phyloP scores from a whole-genome alignment of 2,797 vertebrate species.

The Fistularia tabacaria region DNA sequence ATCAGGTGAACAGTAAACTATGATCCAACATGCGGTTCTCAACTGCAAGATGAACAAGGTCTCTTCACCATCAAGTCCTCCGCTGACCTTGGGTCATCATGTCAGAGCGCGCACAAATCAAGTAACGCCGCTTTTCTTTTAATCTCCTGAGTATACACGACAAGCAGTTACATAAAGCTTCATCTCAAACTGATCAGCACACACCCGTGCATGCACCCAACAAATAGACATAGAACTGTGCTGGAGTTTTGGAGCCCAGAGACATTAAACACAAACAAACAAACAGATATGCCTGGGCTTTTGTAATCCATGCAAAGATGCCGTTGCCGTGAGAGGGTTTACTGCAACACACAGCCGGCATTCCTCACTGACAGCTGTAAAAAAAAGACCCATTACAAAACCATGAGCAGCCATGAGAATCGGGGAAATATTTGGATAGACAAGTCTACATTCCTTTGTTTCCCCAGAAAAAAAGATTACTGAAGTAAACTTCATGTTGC shows the following conservation, averaged over 20 bases:
- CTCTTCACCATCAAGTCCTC: conserved; percentile 51
- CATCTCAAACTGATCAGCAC: conserved; percentile 58
- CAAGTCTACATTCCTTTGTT: conserved; percentile 54
- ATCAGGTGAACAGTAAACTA: no score
- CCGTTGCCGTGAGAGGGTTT: conserved; percentile 63
- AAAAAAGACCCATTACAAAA: conserved; percentile 56
- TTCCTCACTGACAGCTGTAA: conserved; percentile 67
- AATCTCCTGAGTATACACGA: conserved; percentile 21
- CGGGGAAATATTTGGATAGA: conserved; percentile 50
- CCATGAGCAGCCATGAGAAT: conserved; percentile 54
- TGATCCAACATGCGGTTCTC: not conserved
- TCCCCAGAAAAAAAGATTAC: conserved; percentile 42
- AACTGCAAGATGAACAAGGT: conserved; percentile 50
- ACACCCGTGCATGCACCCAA: conserved; percentile 32
- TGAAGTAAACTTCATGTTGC: conserved; percentile 28
- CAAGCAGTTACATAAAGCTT: conserved; percentile 44
- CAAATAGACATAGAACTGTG: conserved; percentile 44
- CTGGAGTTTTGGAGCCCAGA: conserved; percentile 21
- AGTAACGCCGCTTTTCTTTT: conserved; percentile 20
- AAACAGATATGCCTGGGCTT: conserved; percentile 16
- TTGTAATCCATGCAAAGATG: conserved; percentile 41
- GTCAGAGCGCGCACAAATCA: conserved; percentile 72
- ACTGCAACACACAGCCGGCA: conserved; percentile 47
- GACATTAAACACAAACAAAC: conserved; percentile 13
- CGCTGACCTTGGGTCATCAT: conserved; percentile 61